Evolutionary conservation across 1,140 invertebrate genomes (phyloP), one percentile per base, ranked within the genome.

Genomic region (Alviniconcha marisindica): DNA sequence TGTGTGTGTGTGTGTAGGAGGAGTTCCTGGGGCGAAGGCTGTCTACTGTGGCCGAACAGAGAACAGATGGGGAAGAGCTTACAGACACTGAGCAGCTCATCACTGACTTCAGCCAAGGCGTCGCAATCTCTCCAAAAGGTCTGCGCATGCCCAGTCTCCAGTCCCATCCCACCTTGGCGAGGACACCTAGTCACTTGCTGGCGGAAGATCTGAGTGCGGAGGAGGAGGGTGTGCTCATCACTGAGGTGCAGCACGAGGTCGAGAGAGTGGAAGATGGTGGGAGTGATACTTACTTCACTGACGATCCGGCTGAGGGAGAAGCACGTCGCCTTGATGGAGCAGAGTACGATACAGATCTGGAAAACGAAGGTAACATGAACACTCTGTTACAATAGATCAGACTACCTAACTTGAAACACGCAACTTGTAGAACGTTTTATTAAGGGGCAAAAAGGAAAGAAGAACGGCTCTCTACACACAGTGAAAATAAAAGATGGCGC

Each of bases 211-310:
- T 28, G 0, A 69, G 81, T 15, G 56, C 81, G 18, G 77, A 84
- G 54, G 73, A 82, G 54, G 98, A 96, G n/a, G 84, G 84, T 14
- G 82, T 88, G 36, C 84, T 87, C n/a, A 87, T 88, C 28, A 87
- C 86, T 18, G 85, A 88, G 60, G 40, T 87, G 18, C 84, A 84
- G 31, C 83, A 85, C 28, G 80, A 82, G 48, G 81, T 84, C 1
- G 63, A 80, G 14, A 51, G 63, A 42, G 82, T 51, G 42, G 79
- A 44, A 24, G 74, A 82, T 18, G 54, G 82, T 4, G 79, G 84
- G 51, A 54, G 81, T 40, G 98, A 96, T 21, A 81, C 84, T 14
- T 80, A 83, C 31, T 48, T 38, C 4, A 48, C 69, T 12, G 80
- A 40, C 31, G 80, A 82, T 18, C 69, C 80, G 74, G 83, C 85